Base-by-base conservation (phyloP, 2,797 vertebrate species). In the Sebastes hubbsi region DNA sequence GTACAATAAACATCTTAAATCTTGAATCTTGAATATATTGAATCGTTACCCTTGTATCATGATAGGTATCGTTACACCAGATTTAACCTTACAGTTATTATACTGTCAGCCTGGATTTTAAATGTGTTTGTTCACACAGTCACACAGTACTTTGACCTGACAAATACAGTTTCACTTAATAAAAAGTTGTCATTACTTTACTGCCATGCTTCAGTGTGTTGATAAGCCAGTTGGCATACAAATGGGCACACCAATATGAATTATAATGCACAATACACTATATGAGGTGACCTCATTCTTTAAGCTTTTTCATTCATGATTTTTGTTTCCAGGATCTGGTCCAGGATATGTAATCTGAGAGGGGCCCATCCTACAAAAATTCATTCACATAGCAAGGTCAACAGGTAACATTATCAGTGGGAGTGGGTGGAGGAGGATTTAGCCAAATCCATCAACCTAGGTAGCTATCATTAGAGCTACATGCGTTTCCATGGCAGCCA, bases 111-210 rank as follows among this genome's bases (percentile, higher is more conserved):
- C 25, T 66, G 29, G 16, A 13, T 2, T 18, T 18, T 18, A 7
- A 69, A 32, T 27, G 3, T 55, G 61, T 81, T 76, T 87, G 30
- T n/a, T 77, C 42, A 8, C 4, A 25, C 4, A 30, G 59, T 52
- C 20, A 71, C 55, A 77, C 11, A 76, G 84, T 81, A 90, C 91
- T 85, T 92, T 91, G 91, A 88, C 78, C 80, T 38, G 77, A 78
- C 78, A 82, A 82, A 49, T 80, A 82, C 1, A 69, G 42, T 38
- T 65, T 29, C 3, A 56, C 24, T 62, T 75, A 4, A 14, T 29
- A 36, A 58, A 87, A 70, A 52, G 2, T 2, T 24, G 8, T 36
- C 27, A 36, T 29, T 36, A 61, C 29, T 65, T 30, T n/a, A 72
- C n/a, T 20, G n/a, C 5, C n/a, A 24, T 36, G 2, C 8, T 46